Evolutionary conservation across 1,140 invertebrate species (phyloP), one percentile per base, ranked within the genome.

Genomic region (Scaptomyza pallida): DNA sequence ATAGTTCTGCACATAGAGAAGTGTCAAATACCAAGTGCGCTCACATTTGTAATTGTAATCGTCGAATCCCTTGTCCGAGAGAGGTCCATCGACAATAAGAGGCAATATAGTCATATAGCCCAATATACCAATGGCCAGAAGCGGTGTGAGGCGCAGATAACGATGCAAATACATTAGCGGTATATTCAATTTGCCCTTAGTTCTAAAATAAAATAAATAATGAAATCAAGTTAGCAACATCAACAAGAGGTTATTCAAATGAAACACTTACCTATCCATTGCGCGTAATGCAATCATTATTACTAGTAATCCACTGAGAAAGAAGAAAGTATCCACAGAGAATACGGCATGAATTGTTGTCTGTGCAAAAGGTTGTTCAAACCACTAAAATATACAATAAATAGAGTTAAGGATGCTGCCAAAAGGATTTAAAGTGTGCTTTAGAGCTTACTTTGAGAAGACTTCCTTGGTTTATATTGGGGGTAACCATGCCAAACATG

Each of bases 321-420:
- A 96, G 92, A 98, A 98, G 92, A 98, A 98, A 0, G 97, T 97
- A 83, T 98, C 97, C 0, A 98, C 97, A 59, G 96, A 96, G 90
- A 97, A 97, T 0, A 93, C 92, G 2, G 93, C 93, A 71, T 93
- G 92, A 2, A 94, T 61, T 0, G 92, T 61, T 5, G 94, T 91
- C 72, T 94, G 94, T 4, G 93, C 92, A 60, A 5, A 94, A 91
- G 16, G 93, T 67, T 33, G 92, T 71, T n/a, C 80, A 60, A 2
- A 55, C 93, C 33, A 91, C 78, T 85, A 37, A 2, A 33, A 45
- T 3, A 5, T 8, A 1, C 1, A 6, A 35, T n/a, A 1, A 47
- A 3, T 10, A 17, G 0, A 9, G 1, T 9, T 30, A 30, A 6
- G 1, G 26, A 30, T 6, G 8, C 26, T 30, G 19, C 54, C 3